A percentile compares a stretch with the other conserved stretches of the same genome.
Evolutionary conservation across 2,888 invertebrate species (phyloP).

Genomic region (Oeneis ivallda): DNA sequence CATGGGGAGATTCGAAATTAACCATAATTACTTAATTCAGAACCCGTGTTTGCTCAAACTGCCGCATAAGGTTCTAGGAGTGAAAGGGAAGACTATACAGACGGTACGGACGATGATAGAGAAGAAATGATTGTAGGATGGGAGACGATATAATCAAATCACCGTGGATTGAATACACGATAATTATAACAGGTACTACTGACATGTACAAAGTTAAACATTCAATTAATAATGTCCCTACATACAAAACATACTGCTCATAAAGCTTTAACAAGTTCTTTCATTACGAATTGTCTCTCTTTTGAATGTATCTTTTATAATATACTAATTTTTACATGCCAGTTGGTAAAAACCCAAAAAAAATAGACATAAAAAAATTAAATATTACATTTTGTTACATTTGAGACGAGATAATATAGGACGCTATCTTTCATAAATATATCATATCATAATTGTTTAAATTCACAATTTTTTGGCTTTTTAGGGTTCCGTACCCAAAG

Average conservation of each 20-base stretch:
- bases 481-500: too few relatives aligned
- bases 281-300: too few relatives aligned
- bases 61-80: slow-evolving; percentile 56
- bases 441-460: too few relatives aligned
- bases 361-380: too few relatives aligned
- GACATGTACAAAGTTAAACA: background rate
- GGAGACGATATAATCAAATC: background rate
- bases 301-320: too few relatives aligned
- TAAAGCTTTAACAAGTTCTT: background rate
- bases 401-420: too few relatives aligned
- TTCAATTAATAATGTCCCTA: background rate
- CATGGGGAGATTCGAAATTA: slow-evolving; percentile 78
- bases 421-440: too few relatives aligned
- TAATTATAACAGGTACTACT: background rate
- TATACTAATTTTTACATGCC: too few relatives aligned
- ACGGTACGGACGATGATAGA: slow-evolving; percentile 44
- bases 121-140: slow-evolving; percentile 44
- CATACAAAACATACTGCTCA: background rate
- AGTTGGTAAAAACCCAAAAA: too few relatives aligned
- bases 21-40: slow-evolving; percentile 82
- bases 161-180: background rate
- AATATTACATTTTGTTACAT: too few relatives aligned
- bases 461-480: too few relatives aligned
- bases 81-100: slow-evolving; percentile 50
- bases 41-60: slow-evolving; percentile 69